These are phyloP conservation scores for Erythrolamprus reginae DNA, from an alignment of 2,113 vertebrate species.

Conservation along the genomic window DNA sequence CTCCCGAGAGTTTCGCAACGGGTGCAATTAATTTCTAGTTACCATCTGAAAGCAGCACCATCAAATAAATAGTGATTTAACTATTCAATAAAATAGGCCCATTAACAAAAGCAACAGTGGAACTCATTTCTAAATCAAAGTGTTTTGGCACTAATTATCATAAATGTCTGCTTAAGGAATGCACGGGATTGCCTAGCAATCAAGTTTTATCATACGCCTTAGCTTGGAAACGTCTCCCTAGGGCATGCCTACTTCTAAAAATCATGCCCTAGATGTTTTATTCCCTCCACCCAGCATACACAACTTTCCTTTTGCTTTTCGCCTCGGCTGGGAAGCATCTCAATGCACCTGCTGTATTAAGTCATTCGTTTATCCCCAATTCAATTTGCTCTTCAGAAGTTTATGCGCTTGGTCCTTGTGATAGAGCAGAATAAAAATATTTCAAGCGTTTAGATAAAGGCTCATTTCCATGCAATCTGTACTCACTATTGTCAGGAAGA, in stretches of 20 bases:
- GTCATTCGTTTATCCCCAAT: not conserved
- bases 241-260: not conserved
- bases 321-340: not conserved
- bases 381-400: accelerated
- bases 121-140: not conserved
- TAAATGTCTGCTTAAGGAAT: not conserved
- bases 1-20: not conserved
- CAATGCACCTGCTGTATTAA: not conserved
- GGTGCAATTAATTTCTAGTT: not conserved
- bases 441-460: no score
- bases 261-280: not conserved
- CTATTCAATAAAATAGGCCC: not conserved
- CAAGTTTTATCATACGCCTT: not conserved
- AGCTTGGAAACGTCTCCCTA: not conserved
- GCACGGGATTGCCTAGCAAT: not conserved
- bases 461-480: not conserved
- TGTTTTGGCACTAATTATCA: not conserved
- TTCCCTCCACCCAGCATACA: accelerated
- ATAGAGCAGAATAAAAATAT: not conserved
- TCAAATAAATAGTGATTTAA: not conserved
- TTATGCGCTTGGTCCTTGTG: not conserved
- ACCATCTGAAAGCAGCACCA: not conserved
- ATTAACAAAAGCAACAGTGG: not conserved
- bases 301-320: not conserved
- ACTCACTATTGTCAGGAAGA: not conserved